Conservation (phyloP, 35 echinoderm and acorn worm species). For the Apostichopus parvimensis region DNA sequence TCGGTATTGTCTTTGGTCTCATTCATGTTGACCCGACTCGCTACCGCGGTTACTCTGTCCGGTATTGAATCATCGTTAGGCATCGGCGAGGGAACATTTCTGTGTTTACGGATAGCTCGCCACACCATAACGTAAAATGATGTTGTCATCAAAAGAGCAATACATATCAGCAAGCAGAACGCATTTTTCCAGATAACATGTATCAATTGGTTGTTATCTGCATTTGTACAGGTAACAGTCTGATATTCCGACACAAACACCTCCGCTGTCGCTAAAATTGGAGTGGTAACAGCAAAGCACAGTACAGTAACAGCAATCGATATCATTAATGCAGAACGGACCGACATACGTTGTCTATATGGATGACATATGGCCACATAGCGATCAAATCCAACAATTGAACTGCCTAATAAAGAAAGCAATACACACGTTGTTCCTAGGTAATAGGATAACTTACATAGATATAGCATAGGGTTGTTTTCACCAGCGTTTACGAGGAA, state of each 20-base stretch:
- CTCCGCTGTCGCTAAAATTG: not conserved
- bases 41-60: not conserved
- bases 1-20: not conserved
- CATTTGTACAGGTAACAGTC: not conserved
- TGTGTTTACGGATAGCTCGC: not conserved
- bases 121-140: not conserved
- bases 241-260: not conserved
- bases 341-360: not conserved
- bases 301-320: not conserved
- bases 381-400: not conserved
- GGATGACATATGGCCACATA: slow-evolving; percentile 13
- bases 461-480: not conserved
- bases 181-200: not conserved
- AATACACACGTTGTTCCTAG: not conserved
- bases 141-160: not conserved
- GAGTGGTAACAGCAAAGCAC: not conserved
- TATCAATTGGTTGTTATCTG: not conserved
- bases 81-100: not conserved
- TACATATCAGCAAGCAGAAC: not conserved
- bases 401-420: not conserved
- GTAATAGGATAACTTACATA: not conserved
- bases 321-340: not conserved
- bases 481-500: not conserved
- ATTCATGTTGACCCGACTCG: not conserved
- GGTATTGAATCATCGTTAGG: not conserved